These are phyloP conservation scores for Protonemura montana DNA, from an alignment of 2,888 invertebrate species.

Conservation along the genomic window DNA sequence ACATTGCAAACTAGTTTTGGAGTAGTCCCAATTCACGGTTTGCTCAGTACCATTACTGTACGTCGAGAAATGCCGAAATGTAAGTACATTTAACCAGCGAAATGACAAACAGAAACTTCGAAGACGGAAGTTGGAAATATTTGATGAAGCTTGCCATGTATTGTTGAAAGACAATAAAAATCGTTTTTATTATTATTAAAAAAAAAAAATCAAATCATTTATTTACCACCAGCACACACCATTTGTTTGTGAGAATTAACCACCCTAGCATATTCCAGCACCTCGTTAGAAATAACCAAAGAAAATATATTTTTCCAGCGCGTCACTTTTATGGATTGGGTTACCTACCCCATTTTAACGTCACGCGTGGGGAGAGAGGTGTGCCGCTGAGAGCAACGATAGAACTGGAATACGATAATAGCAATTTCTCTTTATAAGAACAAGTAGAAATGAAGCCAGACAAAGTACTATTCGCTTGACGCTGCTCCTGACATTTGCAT, in stretches of 20 bases:
- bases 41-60: not conserved
- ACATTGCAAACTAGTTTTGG: not conserved
- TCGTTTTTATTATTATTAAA: not conserved
- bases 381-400: not conserved
- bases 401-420: not conserved
- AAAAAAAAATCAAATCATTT: not conserved
- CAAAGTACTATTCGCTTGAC: not conserved
- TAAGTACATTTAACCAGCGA: not conserved
- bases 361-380: not conserved
- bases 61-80: not conserved
- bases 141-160: not conserved
- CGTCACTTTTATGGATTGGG: not conserved
- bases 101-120: not conserved
- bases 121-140: not conserved
- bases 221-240: not conserved
- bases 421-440: not conserved
- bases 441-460: not conserved
- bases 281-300: not conserved
- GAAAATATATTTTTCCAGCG: not conserved
- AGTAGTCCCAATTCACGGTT: not conserved
- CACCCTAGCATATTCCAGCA: not conserved
- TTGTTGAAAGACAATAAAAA: not conserved
- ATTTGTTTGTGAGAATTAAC: not conserved
- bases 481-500: not conserved
- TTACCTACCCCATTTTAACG: not conserved